Evolutionary conservation across 1,140 invertebrate genomes (phyloP).

Genomic region (Pantala flavescens): DNA sequence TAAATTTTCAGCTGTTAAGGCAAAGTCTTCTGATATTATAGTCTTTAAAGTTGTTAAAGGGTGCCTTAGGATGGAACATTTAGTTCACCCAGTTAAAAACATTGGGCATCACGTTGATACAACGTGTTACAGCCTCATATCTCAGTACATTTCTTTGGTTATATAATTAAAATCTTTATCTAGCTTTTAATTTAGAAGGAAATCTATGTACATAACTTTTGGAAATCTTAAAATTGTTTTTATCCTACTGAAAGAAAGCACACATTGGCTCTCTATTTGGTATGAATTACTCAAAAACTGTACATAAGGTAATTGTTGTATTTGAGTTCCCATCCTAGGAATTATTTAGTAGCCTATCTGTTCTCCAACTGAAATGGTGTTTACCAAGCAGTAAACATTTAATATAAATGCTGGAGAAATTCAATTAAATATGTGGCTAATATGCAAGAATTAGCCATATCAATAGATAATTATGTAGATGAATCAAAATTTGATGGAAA

Average conservation of each 20-base stretch:
- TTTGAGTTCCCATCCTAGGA: not conserved
- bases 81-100: not conserved
- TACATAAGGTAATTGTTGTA: slow-evolving; percentile 4
- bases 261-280: not conserved
- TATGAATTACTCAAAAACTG: not conserved
- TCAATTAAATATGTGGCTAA: too few relatives aligned
- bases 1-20: not conserved
- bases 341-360: too few relatives aligned
- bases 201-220: not conserved
- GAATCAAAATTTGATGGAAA: too few relatives aligned
- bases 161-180: not conserved
- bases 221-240: not conserved
- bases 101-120: not conserved
- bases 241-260: not conserved
- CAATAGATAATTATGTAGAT: too few relatives aligned
- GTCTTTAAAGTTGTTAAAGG: not conserved
- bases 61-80: not conserved
- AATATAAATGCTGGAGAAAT: too few relatives aligned
- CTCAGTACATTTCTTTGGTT: slow-evolving; percentile 9
- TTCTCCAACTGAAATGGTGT: too few relatives aligned
- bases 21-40: not conserved
- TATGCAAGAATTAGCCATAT: too few relatives aligned
- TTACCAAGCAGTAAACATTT: too few relatives aligned
- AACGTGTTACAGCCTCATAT: not conserved
- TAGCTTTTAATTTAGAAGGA: not conserved